Evolutionary conservation across 2,888 invertebrate genomes (phyloP), one percentile per base, ranked within the genome.

Genomic region (Venusia cambrica): DNA sequence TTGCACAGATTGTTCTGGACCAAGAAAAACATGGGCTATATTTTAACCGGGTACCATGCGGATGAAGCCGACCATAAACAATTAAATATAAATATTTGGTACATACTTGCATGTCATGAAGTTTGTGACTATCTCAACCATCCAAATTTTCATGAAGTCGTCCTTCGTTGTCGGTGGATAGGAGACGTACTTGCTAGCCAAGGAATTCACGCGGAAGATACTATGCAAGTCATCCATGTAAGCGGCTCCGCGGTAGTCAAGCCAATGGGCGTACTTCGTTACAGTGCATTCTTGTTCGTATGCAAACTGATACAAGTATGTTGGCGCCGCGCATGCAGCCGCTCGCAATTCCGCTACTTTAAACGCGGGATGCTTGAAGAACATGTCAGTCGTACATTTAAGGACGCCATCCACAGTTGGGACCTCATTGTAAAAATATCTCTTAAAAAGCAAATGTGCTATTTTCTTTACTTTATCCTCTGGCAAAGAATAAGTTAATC

Each of bases 181-280:
- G 2, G 40, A 30, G 3, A 29, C 32, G 2, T 38, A 19, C 2
- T 42, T 12, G 1, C 42, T 47, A 3, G 55, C 39, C 14, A 59
- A 18, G 1, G 57, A 51, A 37, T 63, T 62, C 1, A 42, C 38
- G 5, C 53, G 44, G 26, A 89, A 88, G 1, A 88, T 48, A 25
- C 77, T 80, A 1, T 77, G 72, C 52, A 87, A 51, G 48, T 89
- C 88, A 45, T 89, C 88, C 3, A 78, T 73, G 30, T 89, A 88
- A 2, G 48, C 36, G 0, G 37, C 30, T 9, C 83, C 85, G 1
- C 70, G 62, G 5, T 80, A 53, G 20, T 73, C 24, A n/a, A 54
- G 12, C 6, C 33, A 42, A 1, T 51, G 33, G 2, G 31, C 56
- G 2, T 27, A 60, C 46, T 81, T 79, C 11, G 87, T 67, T 1